Base-by-base conservation (phyloP, 2,113 vertebrate species). In the western clawed frog (Xenopus tropicalis) region DNA sequence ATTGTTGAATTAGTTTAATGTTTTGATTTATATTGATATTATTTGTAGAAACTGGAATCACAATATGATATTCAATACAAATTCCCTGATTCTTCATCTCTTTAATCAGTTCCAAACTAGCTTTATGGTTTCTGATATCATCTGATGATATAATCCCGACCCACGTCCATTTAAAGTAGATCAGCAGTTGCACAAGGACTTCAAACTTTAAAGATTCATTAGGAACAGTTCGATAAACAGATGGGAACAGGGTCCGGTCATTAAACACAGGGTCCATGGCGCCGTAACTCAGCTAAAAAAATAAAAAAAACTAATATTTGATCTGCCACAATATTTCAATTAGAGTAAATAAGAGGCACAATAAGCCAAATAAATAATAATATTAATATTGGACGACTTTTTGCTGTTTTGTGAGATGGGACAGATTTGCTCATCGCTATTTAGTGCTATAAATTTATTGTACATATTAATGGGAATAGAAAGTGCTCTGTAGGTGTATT, bases 241-340 rank as follows among this genome's bases (percentile, higher is more conserved):
- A 46, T 66, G 43, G 43, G 21, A 66, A 66, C 11, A 14, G 63
- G 42, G 21, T 14, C 3, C 19, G n/a, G 14, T 66, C 63, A 46
- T 66, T 66, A 44, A 66, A 66, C 43, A 66, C 20, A 14, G 17
- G 43, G 20, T 46, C 63, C 10, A 58, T 29, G 16, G 63, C 51
- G 3, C 71, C 71, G 46, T 73, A 73, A 56, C 62, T 66, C 19
- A 73, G 44, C 71, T 73, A 52, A 17, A 72, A 72, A 13, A n/a
- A n/a, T n/a, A n/a, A n/a, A 43, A 14, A 17, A 46, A 48, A 17
- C 16, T 10, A 14, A 48, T 48, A 14, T 48, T 48, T 14, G 11
- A 48, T 37, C 29, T 37, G 10, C 29, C 6, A 37, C 10, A 37
- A 37, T 37, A 37, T 37, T 37, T 37, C 6, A 37, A 37, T 37